phyloP scores from a whole-genome alignment of 2,797 vertebrate genomes.

The Adrianichthys oophorus region DNA sequence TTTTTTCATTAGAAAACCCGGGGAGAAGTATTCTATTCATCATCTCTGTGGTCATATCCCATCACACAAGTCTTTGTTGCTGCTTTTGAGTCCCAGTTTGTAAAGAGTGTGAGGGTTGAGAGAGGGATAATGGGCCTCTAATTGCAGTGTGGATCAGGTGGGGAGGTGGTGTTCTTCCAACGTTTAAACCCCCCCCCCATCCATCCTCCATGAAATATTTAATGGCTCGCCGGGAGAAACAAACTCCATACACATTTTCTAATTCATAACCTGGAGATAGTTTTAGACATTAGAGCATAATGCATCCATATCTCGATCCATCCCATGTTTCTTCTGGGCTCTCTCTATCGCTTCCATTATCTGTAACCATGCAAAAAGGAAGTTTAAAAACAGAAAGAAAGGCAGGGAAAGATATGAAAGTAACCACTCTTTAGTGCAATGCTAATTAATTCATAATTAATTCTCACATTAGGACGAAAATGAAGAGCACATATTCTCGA shows the following conservation, averaged over 20 bases:
- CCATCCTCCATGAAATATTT: conserved; percentile 80
- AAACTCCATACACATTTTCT: conserved; percentile 72
- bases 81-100: conserved; percentile 67
- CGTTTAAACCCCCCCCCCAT: conserved; percentile 61
- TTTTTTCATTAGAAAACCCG: conserved; percentile 59
- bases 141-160: conserved; percentile 75
- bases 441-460: conserved; percentile 77
- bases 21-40: conserved; percentile 63
- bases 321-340: conserved; percentile 50
- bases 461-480: conserved; percentile 67
- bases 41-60: conserved; percentile 65
- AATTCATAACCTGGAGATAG: conserved; percentile 77
- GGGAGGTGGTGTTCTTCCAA: conserved; percentile 56
- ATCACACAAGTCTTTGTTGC: conserved; percentile 67
- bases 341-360: conserved; percentile 25
- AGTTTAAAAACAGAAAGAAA: background rate
- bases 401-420: conserved; percentile 41
- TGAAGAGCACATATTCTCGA: conserved; percentile 60
- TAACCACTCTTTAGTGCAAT: conserved; percentile 61
- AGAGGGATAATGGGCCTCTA: conserved; percentile 71
- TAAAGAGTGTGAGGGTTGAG: conserved; percentile 61
- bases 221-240: conserved; percentile 74
- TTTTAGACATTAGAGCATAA: conserved; percentile 52
- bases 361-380: conserved; percentile 50
- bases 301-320: conserved; percentile 51